phyloP scores from a whole-genome alignment of 2,113 vertebrate genomes.

The Austrofundulus limnaeus region DNA sequence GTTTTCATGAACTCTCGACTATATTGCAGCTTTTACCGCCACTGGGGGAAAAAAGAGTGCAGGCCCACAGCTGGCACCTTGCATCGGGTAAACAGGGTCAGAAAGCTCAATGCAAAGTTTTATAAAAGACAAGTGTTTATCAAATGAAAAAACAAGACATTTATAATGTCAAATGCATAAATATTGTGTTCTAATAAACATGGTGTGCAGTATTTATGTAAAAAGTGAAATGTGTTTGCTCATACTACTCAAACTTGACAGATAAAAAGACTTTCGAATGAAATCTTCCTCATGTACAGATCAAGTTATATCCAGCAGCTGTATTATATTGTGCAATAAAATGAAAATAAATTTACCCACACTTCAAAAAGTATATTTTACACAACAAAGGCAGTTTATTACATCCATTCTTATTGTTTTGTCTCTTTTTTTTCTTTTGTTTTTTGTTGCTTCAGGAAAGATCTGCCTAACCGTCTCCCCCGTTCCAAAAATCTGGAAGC shows the following conservation, averaged over 20 bases:
- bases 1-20: constrained; percentile 40
- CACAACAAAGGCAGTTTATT: background rate
- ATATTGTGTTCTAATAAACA: too few relatives aligned
- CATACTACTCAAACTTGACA: too few relatives aligned
- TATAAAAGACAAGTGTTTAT: background rate
- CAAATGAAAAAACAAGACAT: too few relatives aligned
- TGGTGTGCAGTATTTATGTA: too few relatives aligned
- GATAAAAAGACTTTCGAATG: too few relatives aligned
- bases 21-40: constrained; percentile 39
- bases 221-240: too few relatives aligned
- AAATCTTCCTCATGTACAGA: too few relatives aligned
- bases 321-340: too few relatives aligned
- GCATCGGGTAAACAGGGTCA: constrained; percentile 22
- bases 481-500: constrained; percentile 43
- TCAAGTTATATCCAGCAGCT: too few relatives aligned
- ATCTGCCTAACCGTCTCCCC: constrained; percentile 15
- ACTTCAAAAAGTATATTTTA: background rate
- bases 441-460: constrained; percentile 35
- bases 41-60: constrained; percentile 4
- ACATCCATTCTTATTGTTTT: background rate
- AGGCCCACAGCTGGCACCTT: constrained; percentile 1
- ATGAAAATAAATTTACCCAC: background rate
- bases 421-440: constrained; percentile 1
- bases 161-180: too few relatives aligned
- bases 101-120: constrained; percentile 29